Evolutionary conservation across 2,113 vertebrate species (phyloP).

Genomic region (Bujurquina vittata): DNA sequence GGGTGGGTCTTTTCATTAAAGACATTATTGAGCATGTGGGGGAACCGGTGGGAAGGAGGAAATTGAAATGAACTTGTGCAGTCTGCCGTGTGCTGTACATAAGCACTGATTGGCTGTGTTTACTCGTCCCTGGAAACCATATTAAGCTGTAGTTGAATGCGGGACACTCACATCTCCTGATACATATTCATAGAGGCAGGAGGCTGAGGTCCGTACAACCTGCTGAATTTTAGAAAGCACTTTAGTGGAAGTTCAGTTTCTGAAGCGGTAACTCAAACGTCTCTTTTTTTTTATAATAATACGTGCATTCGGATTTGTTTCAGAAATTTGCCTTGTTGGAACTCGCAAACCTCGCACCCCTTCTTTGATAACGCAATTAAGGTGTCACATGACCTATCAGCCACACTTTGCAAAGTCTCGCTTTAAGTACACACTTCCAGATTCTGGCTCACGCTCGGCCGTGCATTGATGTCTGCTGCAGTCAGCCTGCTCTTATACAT

Average conservation of each 20-base stretch:
- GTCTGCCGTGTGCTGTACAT: neutral
- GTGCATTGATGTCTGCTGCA: neutral
- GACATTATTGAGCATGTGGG: neutral
- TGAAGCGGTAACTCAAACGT: neutral
- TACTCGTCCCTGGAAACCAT: neutral
- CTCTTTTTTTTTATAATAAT: rapidly evolving
- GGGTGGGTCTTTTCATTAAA: neutral
- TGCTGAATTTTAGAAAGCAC: neutral
- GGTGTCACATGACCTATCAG: neutral
- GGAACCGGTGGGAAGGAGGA: neutral
- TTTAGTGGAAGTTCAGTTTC: neutral
- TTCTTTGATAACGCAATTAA: conserved; percentile 8
- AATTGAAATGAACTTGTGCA: neutral
- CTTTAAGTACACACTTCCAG: neutral
- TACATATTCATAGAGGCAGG: neutral
- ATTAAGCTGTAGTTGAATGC: neutral
- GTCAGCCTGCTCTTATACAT: neutral
- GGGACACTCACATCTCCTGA: neutral
- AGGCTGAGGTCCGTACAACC: neutral
- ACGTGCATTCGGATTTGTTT: neutral
- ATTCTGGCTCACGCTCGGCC: conserved; percentile 1
- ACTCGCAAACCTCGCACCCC: neutral
- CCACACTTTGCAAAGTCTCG: neutral
- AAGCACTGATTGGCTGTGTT: neutral
- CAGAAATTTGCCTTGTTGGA: neutral